Evolutionary conservation across 92 coral and sea anemone genomes (phyloP), one percentile per base, ranked within the genome.

Genomic region (Palythoa grandis): DNA sequence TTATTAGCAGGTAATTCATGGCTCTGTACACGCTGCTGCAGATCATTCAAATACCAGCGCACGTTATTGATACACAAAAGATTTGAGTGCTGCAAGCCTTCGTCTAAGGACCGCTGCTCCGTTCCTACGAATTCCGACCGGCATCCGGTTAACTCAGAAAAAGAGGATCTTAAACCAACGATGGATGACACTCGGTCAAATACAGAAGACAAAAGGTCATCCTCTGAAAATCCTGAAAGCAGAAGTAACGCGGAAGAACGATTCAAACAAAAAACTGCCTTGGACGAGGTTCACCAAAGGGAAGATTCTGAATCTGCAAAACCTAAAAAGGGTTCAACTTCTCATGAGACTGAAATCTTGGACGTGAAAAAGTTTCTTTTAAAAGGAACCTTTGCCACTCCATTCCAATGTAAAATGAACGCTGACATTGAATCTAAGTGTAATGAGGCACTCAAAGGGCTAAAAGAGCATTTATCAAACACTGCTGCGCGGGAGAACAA

Each of bases 1-100:
- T 29, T 20, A 15, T 43, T 79, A 1, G 37, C 37, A 79, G 85
- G 85, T 20, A 73, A 61, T 11, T 23, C 16, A 13, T 79, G 85
- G 85, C 16, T 19, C 40, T 79, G 85, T 13, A 3, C 73, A 48
- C 22, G 65, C 5, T 79, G 85, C 63, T 15, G 56, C 48, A 79
- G 19, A 47, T 43, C 58, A 8, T 79, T 79, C 85, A 79, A 66
- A 13, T 79, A 63, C 43, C 73, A 11, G 13, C 85, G 85, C 43
- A 24, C 52, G 60, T 39, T 79, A 23, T n/a, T 68, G 57, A 40
- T 79, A 11, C 84, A 79, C 23, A 43, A 15, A 24, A 65, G 16
- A 7, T 23, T 63, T 39, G 57, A 79, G 23, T 80, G 85, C 15
- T 5, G 29, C 12, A 23, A 80, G 37, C 9, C 71, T 10, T 61